Evolutionary conservation across 2,113 vertebrate species (phyloP).

Genomic region (Salvelinus fontinalis): DNA sequence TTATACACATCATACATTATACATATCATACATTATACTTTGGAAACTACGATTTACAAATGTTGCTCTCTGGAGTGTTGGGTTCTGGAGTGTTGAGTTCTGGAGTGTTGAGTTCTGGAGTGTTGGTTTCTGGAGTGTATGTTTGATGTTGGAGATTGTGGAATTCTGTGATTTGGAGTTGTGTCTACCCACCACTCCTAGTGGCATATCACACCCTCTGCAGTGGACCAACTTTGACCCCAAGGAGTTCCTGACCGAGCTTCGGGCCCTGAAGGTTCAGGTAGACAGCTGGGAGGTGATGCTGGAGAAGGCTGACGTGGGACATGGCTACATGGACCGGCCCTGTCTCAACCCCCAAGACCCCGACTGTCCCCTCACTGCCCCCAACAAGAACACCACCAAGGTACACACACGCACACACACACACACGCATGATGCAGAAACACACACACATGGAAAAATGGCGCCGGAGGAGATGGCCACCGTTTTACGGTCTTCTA

Average conservation of each 20-base stretch:
- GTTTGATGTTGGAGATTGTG: no score
- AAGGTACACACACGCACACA: constrained; percentile 80
- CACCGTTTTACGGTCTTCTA: no score
- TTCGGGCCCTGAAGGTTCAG: constrained; percentile 80
- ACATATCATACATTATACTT: no score
- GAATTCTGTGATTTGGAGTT: no score
- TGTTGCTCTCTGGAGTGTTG: constrained; percentile 59
- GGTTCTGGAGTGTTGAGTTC: no score
- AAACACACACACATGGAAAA: background rate
- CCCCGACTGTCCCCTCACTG: constrained; percentile 89
- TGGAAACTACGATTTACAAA: background rate
- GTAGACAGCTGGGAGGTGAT: constrained; percentile 93
- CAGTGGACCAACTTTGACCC: constrained; percentile 99
- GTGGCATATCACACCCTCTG: constrained; percentile 60
- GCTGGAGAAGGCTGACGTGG: constrained; percentile 92
- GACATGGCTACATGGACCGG: constrained; percentile 96
- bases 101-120: no score
- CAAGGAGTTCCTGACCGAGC: constrained; percentile 88
- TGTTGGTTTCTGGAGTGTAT: no score
- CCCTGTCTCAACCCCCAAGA: constrained; percentile 94
- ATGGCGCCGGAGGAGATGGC: no score
- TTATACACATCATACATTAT: no score
- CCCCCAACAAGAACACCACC: constrained; percentile 95
- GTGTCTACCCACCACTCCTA: background rate
- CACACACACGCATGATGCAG: background rate